Percentiles rank a stretch among this genome's conserved stretches.
Evolutionary conservation across 92 coral and sea anemone genomes (phyloP).

Genomic region (Heliopora coerulea): DNA sequence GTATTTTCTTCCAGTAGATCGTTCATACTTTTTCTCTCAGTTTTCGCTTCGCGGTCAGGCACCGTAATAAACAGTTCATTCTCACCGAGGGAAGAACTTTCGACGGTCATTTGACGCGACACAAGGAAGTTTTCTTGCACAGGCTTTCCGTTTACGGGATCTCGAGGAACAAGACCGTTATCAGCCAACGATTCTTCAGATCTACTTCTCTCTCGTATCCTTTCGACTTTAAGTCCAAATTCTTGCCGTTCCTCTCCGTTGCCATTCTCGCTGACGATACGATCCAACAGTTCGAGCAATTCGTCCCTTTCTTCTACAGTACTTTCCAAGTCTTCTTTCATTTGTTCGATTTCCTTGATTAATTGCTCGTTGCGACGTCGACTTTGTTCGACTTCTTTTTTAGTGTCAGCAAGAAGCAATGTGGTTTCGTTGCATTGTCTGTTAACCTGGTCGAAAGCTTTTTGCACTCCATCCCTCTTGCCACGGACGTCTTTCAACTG

Average conservation of each 20-base stretch:
- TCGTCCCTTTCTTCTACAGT: constrained; percentile 45
- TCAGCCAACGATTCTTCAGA: constrained; percentile 26
- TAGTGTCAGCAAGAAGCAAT: not conserved
- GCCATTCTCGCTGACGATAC: constrained; percentile 39
- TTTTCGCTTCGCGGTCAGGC: not conserved
- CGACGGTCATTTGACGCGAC: not conserved
- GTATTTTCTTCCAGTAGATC: constrained; percentile 51
- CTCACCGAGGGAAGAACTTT: not conserved
- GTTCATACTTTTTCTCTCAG: constrained; percentile 29
- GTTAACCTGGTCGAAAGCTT: constrained; percentile 9
- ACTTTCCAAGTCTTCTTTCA: constrained; percentile 46
- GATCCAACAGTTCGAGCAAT: constrained; percentile 36
- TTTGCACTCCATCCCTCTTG: constrained; percentile 17
- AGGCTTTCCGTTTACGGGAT: not conserved
- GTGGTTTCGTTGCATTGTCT: constrained; percentile 13
- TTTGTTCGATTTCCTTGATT: constrained; percentile 32
- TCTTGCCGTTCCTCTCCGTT: constrained; percentile 15
- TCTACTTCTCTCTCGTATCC: constrained; percentile 39
- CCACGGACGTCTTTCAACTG: constrained; percentile 33
- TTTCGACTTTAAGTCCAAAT: constrained; percentile 37
- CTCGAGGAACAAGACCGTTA: not conserved
- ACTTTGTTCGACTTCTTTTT: constrained; percentile 5
- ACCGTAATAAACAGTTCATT: constrained; percentile 4
- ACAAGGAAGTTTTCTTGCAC: not conserved
- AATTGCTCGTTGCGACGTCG: constrained; percentile 38